Base-by-base conservation (phyloP, 2,113 vertebrate species). In the Colinus virginianus region DNA sequence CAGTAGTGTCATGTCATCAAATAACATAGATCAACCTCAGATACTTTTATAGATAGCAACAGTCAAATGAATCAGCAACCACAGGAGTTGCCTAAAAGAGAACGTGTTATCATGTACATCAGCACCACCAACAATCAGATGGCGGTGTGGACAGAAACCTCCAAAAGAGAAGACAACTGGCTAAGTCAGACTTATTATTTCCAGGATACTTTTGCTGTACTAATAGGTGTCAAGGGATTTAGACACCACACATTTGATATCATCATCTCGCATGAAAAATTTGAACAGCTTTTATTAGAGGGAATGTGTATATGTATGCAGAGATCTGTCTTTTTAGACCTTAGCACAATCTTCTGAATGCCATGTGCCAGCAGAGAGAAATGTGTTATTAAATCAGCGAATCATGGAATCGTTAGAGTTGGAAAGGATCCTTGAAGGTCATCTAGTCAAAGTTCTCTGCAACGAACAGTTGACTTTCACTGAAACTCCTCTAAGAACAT, bases 51-150 rank as follows among this genome's bases (percentile, higher is more conserved):
- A 61, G 26, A 88, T 25, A 4, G 5, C 7, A 80, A 42, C 5
- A 64, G 34, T 40, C 20, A 81, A 87, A 86, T 23, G 3, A 68
- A 46, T 36, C 28, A 64, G 20, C 18, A 78, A 68, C 13, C n/a
- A 74, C 9, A 59, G 32, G 64, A 63, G 9, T 0, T 46, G 38
- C 21, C 25, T 64, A 16, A 38, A 82, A 79, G 5, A 45, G 22
- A 78, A 36, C 8, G 56, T 68, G 2, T 4, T 5, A 40, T 21
- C 0, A 0, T 0, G 1, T 26, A 62, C 3, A 19, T 76, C 23
- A 66, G 36, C 7, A 38, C 2, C 43, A 12, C 9, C 17, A 19
- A 71, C 19, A 78, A 59, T 1, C 0, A 46, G 12, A 13, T 28
- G 25, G 34, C 3, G 55, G 55, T 38, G 61, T 18, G 30, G 36